These are phyloP conservation scores for Pseudorhombus dupliciocellatus DNA, from an alignment of 2,113 vertebrate genomes.

Conservation along the genomic window DNA sequence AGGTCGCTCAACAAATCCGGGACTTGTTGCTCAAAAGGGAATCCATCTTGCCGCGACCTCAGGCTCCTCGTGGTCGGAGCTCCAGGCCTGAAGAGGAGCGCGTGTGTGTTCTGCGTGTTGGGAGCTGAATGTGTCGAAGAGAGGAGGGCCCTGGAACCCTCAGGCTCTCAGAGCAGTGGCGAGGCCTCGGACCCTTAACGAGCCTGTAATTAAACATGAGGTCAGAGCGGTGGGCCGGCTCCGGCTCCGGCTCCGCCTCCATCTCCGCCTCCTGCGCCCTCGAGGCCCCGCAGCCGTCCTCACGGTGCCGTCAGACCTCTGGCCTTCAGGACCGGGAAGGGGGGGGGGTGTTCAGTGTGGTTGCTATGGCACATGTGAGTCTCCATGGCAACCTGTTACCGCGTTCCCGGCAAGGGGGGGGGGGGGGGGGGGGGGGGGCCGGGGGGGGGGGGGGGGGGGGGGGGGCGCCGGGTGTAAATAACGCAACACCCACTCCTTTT, in stretches of 20 bases:
- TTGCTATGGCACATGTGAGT: constrained; percentile 64
- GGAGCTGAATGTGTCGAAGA: too few relatives aligned
- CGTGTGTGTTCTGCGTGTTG: too few relatives aligned
- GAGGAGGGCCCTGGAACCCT: too few relatives aligned
- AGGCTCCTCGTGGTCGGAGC: constrained; percentile 5
- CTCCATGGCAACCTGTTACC: constrained; percentile 58
- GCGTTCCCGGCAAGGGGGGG: constrained; percentile 32
- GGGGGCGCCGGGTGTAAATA: constrained; percentile 46
- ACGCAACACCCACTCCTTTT: constrained; percentile 63
- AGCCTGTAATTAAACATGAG: constrained; percentile 46
- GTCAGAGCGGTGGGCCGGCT: constrained; percentile 22
- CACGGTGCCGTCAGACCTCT: constrained; percentile 38
- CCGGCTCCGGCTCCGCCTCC: background rate
- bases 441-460: constrained; percentile 10
- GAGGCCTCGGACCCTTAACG: background rate
- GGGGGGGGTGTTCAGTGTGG: constrained; percentile 40
- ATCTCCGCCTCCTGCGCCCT: constrained; percentile 10
- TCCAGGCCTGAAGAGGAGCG: background rate
- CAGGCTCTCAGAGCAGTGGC: too few relatives aligned
- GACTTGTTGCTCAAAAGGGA: too few relatives aligned
- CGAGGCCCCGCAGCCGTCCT: constrained; percentile 38
- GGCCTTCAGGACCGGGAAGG: constrained; percentile 56
- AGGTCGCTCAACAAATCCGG: too few relatives aligned
- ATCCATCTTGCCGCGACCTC: background rate
- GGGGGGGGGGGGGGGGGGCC: background rate